phyloP scores from a whole-genome alignment of 2,113 vertebrate species.

The Thomomys bottae region DNA sequence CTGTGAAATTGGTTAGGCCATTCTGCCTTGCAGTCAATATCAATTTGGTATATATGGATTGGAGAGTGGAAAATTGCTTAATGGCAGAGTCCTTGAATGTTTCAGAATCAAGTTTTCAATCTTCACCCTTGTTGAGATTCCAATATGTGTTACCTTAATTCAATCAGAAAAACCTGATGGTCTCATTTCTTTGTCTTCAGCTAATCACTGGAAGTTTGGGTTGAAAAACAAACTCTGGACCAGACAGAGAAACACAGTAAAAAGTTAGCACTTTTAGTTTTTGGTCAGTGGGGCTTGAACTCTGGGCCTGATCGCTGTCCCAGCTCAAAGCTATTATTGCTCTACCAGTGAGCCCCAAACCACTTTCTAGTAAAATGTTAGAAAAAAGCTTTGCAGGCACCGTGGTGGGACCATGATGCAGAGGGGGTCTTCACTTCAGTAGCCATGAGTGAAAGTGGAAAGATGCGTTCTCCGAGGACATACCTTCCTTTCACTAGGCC shows the following conservation, averaged over 20 bases:
- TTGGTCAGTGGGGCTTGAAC: too few relatives aligned
- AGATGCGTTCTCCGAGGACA: not conserved
- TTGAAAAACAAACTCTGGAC: not conserved
- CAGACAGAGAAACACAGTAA: not conserved
- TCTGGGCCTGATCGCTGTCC: too few relatives aligned
- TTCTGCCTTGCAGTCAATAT: conserved; percentile 35
- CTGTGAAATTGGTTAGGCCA: not conserved
- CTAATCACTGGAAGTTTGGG: conserved; percentile 15
- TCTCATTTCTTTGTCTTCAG: conserved; percentile 4
- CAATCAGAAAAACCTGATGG: not conserved
- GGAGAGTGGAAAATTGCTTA: conserved; percentile 44
- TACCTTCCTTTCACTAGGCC: not conserved
- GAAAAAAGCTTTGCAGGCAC: not conserved
- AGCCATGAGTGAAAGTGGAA: too few relatives aligned
- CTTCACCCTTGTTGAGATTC: conserved; percentile 5
- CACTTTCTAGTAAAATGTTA: conserved; percentile 33
- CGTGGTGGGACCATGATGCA: too few relatives aligned
- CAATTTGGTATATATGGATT: conserved; percentile 59
- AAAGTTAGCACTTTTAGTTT: too few relatives aligned
- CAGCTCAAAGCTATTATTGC: too few relatives aligned
- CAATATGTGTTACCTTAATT: conserved; percentile 4
- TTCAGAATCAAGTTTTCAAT: conserved; percentile 52
- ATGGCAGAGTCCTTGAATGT: conserved; percentile 5
- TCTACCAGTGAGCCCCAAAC: too few relatives aligned
- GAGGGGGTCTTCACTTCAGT: not conserved